These are phyloP conservation scores for Zaprionus nigranus DNA, from an alignment of 1,140 invertebrate genomes.

Conservation along the genomic window DNA sequence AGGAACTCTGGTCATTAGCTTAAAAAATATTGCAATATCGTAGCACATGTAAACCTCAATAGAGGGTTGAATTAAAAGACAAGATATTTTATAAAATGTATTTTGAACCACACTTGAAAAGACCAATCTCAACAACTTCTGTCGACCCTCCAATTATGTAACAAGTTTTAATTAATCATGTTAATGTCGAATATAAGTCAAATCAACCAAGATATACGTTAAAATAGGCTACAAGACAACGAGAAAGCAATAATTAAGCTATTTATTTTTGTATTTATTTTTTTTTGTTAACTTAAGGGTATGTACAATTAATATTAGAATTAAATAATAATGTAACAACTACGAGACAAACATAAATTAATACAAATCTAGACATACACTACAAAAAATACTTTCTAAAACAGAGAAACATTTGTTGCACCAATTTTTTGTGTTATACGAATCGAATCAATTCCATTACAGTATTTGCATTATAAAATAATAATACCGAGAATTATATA, in stretches of 20 bases:
- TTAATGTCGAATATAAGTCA: not conserved
- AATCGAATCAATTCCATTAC: slow-evolving; percentile 74
- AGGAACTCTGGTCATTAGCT: slow-evolving; percentile 17
- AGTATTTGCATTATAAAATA: slow-evolving; percentile 70
- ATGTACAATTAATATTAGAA: slow-evolving; percentile 76
- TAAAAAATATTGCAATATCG: not conserved
- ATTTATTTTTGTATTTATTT: slow-evolving; percentile 57
- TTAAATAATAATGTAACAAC: slow-evolving; percentile 66
- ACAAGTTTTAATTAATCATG: not conserved
- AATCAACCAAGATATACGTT: not conserved
- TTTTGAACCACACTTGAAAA: not conserved
- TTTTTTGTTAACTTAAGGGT: slow-evolving; percentile 59
- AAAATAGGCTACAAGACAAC: not conserved
- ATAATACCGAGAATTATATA: slow-evolving; percentile 75
- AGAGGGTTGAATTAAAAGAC: too few relatives aligned
- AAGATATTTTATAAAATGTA: not conserved
- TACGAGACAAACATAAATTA: slow-evolving; percentile 64
- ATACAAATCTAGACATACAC: slow-evolving; percentile 60
- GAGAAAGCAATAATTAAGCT: slow-evolving; percentile 9
- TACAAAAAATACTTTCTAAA: slow-evolving; percentile 68
- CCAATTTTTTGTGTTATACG: slow-evolving; percentile 26
- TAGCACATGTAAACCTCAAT: not conserved
- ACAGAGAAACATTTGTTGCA: slow-evolving; percentile 40
- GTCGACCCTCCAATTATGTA: not conserved
- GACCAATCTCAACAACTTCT: not conserved